Conservation (phyloP, 1,140 invertebrate species). For the silkworm (Bombyx mori) region ASM3026992v2 NC_085110.1:17573501-17574000, state of each 20-base stretch:
- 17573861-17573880: conserved; percentile 64
- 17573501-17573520: conserved; percentile 71
- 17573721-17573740: too few species aligned
- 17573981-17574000: conserved; percentile 46
- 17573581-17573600: conserved; percentile 66
- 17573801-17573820: too few species aligned
- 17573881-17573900: conserved; percentile 70
- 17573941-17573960: conserved; percentile 58
- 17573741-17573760: too few species aligned
- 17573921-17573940: conserved; percentile 67
- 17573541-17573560: conserved; percentile 70
- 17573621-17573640: conserved; percentile 31
- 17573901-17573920: conserved; percentile 67
- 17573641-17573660: neutral
- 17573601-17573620: conserved; percentile 64
- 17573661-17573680: too few species aligned
- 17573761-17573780: too few species aligned
- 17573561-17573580: conserved; percentile 70
- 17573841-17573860: conserved; percentile 39
- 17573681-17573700: too few species aligned
- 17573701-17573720: too few species aligned
- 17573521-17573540: conserved; percentile 71
- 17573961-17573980: conserved; percentile 29
- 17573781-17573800: too few species aligned
- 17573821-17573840: conserved; percentile 11